These are phyloP conservation scores for Thysanoteuthis rhombus DNA, from an alignment of 2,888 invertebrate species.

Conservation along the genomic window DNA sequence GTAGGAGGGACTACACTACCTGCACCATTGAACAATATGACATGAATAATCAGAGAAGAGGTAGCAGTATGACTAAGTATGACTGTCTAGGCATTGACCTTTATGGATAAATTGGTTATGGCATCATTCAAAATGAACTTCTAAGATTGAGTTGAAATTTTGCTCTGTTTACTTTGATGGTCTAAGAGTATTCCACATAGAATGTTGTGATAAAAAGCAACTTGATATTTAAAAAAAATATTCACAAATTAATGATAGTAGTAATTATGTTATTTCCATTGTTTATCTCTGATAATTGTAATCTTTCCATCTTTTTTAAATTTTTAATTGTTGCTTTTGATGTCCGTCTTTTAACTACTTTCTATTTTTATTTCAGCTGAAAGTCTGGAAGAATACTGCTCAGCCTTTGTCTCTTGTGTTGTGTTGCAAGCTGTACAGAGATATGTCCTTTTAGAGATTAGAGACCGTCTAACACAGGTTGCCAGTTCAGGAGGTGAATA, in stretches of 20 bases:
- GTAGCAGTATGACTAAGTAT: no score
- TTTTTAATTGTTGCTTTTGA: neutral
- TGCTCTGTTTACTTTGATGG: no score
- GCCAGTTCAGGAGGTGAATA: neutral
- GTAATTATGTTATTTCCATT: neutral
- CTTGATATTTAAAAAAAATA: no score
- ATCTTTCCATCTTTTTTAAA: neutral
- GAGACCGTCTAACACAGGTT: neutral
- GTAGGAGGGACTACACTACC: no score
- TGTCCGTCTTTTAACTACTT: neutral
- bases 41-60: no score
- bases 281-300: neutral
- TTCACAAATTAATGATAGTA: neutral
- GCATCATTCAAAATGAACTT: no score
- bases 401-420: conserved; percentile 29
- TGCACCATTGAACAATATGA: no score
- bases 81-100: no score
- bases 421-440: conserved; percentile 23
- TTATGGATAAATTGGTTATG: no score
- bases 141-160: no score
- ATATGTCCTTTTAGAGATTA: conserved; percentile 23
- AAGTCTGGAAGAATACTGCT: conserved; percentile 28
- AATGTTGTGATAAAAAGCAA: no score
- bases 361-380: neutral
- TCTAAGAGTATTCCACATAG: no score